Conservation (phyloP, 2,888 invertebrate genomes). For the Peribatodes rhomboidaria region DNA sequence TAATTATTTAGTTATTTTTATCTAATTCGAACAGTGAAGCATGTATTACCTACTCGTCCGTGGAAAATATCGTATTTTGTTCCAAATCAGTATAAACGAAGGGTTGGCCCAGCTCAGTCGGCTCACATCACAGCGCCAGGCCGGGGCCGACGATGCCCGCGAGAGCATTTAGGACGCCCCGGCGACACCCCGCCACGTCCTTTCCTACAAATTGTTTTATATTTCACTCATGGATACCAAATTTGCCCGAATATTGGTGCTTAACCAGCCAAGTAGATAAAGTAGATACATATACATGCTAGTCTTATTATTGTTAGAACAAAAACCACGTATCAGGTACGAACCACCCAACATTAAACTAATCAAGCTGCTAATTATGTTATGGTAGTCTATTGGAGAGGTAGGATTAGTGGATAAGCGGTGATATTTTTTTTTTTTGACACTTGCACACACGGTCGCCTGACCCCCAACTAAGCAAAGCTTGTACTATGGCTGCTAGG, state of each 20-base stretch:
- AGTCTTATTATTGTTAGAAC: not conserved
- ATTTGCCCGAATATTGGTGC: constrained; percentile 37
- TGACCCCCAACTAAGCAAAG: no score
- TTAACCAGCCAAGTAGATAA: not conserved
- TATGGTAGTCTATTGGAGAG: no score
- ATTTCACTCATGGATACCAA: constrained; percentile 46
- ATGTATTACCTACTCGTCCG: not conserved
- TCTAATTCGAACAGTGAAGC: not conserved
- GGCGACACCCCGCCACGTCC: constrained; percentile 41
- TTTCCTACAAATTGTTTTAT: constrained; percentile 56
- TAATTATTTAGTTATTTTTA: no score
- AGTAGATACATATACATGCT: not conserved
- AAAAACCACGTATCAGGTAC: no score
- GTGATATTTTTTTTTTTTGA: no score
- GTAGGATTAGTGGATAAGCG: no score
- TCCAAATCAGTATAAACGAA: constrained; percentile 23
- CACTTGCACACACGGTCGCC: no score
- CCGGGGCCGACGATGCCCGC: constrained; percentile 42
- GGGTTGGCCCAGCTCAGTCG: constrained; percentile 30
- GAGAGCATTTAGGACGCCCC: constrained; percentile 47
- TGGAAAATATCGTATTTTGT: constrained; percentile 15
- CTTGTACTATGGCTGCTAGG: no score
- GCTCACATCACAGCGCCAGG: constrained; percentile 5
- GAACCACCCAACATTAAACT: no score
- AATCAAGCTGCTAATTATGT: no score